These are phyloP conservation scores for Dasypolia templi DNA, from an alignment of 2,888 invertebrate species.

Conservation along the genomic window DNA sequence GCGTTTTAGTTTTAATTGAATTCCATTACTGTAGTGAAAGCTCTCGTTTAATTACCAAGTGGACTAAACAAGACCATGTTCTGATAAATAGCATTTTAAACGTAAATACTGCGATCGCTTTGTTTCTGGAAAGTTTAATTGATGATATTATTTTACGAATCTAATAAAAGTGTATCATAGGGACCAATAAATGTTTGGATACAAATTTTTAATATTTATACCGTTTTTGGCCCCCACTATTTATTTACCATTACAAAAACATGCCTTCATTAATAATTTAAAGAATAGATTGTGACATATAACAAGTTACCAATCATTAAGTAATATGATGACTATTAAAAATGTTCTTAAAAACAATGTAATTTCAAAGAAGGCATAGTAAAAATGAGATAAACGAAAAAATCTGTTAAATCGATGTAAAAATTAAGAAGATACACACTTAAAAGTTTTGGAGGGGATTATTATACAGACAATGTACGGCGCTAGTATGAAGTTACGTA, in stretches of 20 bases:
- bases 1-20: conserved; percentile 87
- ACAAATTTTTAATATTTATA: too few species aligned
- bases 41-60: conserved; percentile 83
- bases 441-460: too few species aligned
- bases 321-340: too few species aligned
- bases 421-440: too few species aligned
- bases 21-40: conserved; percentile 85
- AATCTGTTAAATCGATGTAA: too few species aligned
- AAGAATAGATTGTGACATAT: not conserved
- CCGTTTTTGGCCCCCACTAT: not conserved
- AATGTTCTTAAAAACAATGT: too few species aligned
- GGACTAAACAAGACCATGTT: conserved; percentile 71
- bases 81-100: conserved; percentile 69
- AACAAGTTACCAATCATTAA: too few species aligned
- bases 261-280: not conserved
- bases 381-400: too few species aligned
- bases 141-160: not conserved
- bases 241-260: not conserved
- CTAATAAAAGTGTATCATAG: not conserved
- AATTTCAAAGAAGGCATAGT: too few species aligned
- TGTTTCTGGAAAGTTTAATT: conserved; percentile 36
- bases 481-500: too few species aligned
- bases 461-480: too few species aligned
- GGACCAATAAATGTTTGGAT: not conserved
- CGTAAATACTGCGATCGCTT: conserved; percentile 55